These are phyloP conservation scores for Corydoras maculifer DNA, from an alignment of 2,113 vertebrate genomes.

Conservation along the genomic window DNA sequence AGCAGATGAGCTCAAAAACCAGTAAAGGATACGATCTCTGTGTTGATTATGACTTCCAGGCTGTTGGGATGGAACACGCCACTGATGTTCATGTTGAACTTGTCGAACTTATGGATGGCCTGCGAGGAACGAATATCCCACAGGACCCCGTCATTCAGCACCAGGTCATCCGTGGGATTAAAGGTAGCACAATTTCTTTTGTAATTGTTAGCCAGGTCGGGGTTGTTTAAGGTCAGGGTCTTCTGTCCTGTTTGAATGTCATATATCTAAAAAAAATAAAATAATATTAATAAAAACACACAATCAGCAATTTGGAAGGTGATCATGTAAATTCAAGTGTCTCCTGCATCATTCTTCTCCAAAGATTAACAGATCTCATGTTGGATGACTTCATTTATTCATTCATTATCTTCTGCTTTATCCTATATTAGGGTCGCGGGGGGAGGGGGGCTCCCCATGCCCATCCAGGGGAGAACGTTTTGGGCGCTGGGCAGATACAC, in stretches of 20 bases:
- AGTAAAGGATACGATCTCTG: slow-evolving; percentile 92
- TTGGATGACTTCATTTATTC: no score
- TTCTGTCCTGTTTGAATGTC: slow-evolving; percentile 98
- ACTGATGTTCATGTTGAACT: slow-evolving; percentile 99
- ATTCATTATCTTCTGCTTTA: no score
- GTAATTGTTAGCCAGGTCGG: slow-evolving; percentile 98
- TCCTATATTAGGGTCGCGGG: no score
- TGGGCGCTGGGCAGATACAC: no score
- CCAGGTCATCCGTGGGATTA: slow-evolving; percentile 96
- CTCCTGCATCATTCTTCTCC: no score
- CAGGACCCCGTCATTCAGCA: slow-evolving; percentile 95
- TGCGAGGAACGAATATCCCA: slow-evolving; percentile 95
- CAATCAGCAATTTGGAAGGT: no score
- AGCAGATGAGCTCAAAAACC: neutral
- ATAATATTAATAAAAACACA: no score
- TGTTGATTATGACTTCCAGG: slow-evolving; percentile 94
- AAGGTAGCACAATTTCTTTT: slow-evolving; percentile 98
- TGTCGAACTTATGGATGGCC: slow-evolving; percentile 99
- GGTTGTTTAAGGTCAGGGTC: slow-evolving; percentile 93
- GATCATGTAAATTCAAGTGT: no score
- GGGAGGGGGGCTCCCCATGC: no score
- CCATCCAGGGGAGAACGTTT: no score
- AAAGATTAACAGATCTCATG: no score
- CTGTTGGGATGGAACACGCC: slow-evolving; percentile 97
- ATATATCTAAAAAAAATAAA: slow-evolving; percentile 75